Evolutionary conservation across 2,888 invertebrate species (phyloP), one percentile per base, ranked within the genome.

Genomic region (Andrena praecox): DNA sequence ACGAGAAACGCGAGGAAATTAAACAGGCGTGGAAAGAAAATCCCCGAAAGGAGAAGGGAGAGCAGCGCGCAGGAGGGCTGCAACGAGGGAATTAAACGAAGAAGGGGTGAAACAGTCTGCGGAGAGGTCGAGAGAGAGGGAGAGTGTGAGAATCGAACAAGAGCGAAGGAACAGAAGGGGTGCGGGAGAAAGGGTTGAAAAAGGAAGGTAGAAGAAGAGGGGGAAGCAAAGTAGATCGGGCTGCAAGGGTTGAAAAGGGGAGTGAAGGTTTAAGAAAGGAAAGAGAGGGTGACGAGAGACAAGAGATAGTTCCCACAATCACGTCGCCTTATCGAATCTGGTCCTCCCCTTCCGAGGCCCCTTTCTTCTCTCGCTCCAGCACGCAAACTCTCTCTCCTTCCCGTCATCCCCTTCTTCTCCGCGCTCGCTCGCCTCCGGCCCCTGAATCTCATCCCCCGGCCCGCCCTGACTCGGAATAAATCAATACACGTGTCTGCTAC

Each of bases 401-500:
- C 48, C 24, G 24, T 66, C 42, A 62, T 33, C 56, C 16, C 74
- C 8, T 59, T 35, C 27, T 56, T 42, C 60, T 69, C 33, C 74
- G 50, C 82, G 56, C 52, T 83, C 78, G 50, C 42, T 42, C 42
- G 12, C 42, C 42, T 42, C 42, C 42, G 42, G 42, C 77, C 77
- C 67, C 76, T 69, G 71, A 60, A 42, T 80, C 84, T 80, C 84
- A 74, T 72, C 84, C 78, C 64, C 74, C 74, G 73, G 79, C 62
- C 85, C 87, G 86, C 88, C 89, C 88, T 88, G 79, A 85, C 85
- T 89, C 90, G 89, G 91, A 93, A 93, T 94, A 94, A 94, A 94
- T 94, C 94, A 94, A 94, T 94, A 94, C 93, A 93, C 92, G 93
- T 93, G 93, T 93, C 94, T 94, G 93, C 93, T 91, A 90, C 91